phyloP scores from a whole-genome alignment of 2,797 vertebrate genomes.

The Eutrigla gurnardus region DNA sequence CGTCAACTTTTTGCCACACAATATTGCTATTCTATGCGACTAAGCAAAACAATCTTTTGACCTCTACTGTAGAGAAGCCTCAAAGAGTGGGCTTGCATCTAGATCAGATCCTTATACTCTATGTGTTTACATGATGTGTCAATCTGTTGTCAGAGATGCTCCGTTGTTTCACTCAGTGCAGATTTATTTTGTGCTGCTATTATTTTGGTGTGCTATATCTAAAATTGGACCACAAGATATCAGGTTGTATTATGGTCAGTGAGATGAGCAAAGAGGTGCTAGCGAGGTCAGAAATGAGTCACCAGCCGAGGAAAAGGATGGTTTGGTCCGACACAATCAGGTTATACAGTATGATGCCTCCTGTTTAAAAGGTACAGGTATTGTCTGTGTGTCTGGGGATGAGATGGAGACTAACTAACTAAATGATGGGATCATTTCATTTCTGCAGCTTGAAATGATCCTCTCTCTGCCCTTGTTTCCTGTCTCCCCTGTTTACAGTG shows the following conservation, averaged over 20 bases:
- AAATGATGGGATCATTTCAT: background rate
- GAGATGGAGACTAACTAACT: background rate
- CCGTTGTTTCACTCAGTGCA: background rate
- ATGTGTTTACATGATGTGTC: background rate
- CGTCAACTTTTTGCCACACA: too few relatives aligned
- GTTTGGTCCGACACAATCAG: constrained; percentile 21
- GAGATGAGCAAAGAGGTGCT: constrained; percentile 21
- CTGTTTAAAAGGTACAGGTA: constrained; percentile 10
- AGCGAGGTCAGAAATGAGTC: constrained; percentile 35
- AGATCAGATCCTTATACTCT: too few relatives aligned
- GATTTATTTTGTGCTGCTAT: background rate
- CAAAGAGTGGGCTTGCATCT: too few relatives aligned
- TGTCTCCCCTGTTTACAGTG: background rate
- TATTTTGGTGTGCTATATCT: constrained; percentile 6
- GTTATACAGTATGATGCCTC: constrained; percentile 7
- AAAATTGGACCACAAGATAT: constrained; percentile 23
- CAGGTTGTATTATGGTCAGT: constrained; percentile 30
- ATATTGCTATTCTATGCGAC: too few relatives aligned
- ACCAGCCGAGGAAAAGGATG: constrained; percentile 19
- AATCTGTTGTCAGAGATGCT: background rate
- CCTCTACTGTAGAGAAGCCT: background rate
- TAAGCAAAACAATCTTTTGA: background rate
- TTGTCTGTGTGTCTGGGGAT: constrained; percentile 1
- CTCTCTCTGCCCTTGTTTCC: background rate
- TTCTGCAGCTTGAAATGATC: background rate